Base-by-base conservation (phyloP, 2,888 invertebrate genomes). In the Rambutsinella grinnellia region DNA sequence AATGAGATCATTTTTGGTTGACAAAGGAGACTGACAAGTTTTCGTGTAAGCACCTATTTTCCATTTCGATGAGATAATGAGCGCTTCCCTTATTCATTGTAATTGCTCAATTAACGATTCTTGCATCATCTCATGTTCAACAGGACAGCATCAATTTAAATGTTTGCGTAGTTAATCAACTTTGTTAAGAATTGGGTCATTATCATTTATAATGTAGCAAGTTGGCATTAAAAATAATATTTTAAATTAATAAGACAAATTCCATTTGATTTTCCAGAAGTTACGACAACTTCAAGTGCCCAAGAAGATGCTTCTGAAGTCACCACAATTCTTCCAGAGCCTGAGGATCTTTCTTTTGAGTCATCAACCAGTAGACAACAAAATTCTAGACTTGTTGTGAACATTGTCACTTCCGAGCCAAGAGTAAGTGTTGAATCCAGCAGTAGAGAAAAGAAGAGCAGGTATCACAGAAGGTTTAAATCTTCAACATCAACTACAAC, bases 401-500 rank as follows among this genome's bases (percentile, higher is more conserved):
- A 83, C 47, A 69, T 81, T 36, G 79, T 83, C 2, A 83, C 83
- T 10, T 83, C 82, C 1, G 76, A 65, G 1, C 82, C 82, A 3
- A 51, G 82, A 27, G 21, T 74, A 3, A 74, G 74, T 27, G 63
- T 76, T 28, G 80, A 76, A 10, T 76, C 79, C 28, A 74, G 56
- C 24, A 54, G 51, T 5, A 19, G 65, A 6, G 74, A 60, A 1
- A 72, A 69, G 56, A 69, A 66, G 47, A 78, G 69, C 24, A 21
- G 2, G 10, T 51, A 53, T 8, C 21, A 57, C 19, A 24, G 66
- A 26, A 49, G 53, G 1, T 15, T n/a, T 8, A n/a, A 27, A 1
- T n/a, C 54, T 46, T 3, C 27, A 6, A 60, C 63, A 15, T n/a
- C 47, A 19, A 44, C 54, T 17, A 24, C 71, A 0, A 63, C 77